These are phyloP conservation scores for Diogma glabrata DNA, from an alignment of 2,888 invertebrate species.

Conservation along the genomic window DNA sequence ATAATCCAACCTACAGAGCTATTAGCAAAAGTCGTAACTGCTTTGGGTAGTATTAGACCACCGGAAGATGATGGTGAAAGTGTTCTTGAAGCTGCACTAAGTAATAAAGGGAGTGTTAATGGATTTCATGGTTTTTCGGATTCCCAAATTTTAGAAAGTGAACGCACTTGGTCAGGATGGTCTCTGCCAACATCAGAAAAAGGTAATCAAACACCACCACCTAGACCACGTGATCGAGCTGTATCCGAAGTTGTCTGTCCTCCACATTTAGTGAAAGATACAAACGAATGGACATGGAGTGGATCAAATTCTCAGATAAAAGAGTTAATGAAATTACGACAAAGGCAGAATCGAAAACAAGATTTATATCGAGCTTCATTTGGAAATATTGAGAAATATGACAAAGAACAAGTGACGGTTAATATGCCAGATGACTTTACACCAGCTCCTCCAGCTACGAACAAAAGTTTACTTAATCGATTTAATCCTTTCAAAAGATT, in stretches of 20 bases:
- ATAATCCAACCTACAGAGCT: slow-evolving; percentile 65
- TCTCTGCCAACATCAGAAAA: slow-evolving; percentile 39
- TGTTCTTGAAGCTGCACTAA: slow-evolving; percentile 13
- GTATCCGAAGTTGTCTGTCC: slow-evolving; percentile 43
- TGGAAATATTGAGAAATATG: slow-evolving; percentile 12
- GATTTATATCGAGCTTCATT: slow-evolving; percentile 23
- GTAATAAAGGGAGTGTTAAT: slow-evolving; percentile 28
- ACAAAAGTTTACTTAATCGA: slow-evolving; percentile 25
- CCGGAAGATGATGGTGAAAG: slow-evolving; percentile 33
- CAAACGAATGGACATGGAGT: slow-evolving; percentile 37
- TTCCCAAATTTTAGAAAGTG: slow-evolving; percentile 60
- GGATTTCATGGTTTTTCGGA: slow-evolving; percentile 61
- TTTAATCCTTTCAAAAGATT: slow-evolving; percentile 30
- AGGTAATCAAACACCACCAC: slow-evolving; percentile 34
- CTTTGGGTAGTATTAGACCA: slow-evolving; percentile 49
- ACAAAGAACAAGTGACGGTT: slow-evolving; percentile 11
- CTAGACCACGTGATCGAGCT: slow-evolving; percentile 40
- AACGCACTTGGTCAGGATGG: slow-evolving; percentile 43
- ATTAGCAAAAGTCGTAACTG: slow-evolving; percentile 64
- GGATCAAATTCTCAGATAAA: slow-evolving; percentile 36
- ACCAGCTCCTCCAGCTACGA: slow-evolving; percentile 8
- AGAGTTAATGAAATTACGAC: slow-evolving; percentile 17
- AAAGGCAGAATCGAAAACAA: slow-evolving; percentile 26
- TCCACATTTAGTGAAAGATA: not conserved
- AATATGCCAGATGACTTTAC: slow-evolving; percentile 21